phyloP scores from a whole-genome alignment of 2,113 vertebrate species.

The Reinhardtius hippoglossoides region DNA sequence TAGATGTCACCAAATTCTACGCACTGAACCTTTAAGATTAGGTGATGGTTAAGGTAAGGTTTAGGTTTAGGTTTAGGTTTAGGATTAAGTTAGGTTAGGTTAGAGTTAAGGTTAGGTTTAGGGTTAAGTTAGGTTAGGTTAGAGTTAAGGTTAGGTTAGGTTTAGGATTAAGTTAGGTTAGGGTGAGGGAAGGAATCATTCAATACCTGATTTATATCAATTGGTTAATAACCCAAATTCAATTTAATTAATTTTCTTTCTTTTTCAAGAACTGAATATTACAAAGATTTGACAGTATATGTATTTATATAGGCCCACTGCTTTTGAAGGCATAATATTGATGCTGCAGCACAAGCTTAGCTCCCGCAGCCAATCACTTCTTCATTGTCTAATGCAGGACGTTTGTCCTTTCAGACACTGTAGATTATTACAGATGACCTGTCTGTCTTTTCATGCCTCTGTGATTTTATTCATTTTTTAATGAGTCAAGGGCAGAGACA shows the following conservation, averaged over 20 bases:
- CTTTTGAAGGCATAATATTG: not conserved
- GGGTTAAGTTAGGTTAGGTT: no score
- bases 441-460: constrained; percentile 59
- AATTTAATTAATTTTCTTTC: not conserved
- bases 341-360: constrained; percentile 11
- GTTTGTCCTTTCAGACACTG: constrained; percentile 18
- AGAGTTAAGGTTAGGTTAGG: no score
- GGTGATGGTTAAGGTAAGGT: no score
- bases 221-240: not conserved
- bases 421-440: constrained; percentile 61
- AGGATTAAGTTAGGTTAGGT: no score
- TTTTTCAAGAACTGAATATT: not conserved
- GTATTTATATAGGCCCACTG: not conserved
- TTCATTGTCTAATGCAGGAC: constrained; percentile 62
- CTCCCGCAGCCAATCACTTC: constrained; percentile 35
- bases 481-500: constrained; percentile 55
- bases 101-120: no score
- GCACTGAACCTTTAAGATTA: no score
- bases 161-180: no score
- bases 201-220: not conserved
- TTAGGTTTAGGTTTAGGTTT: no score
- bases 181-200: not conserved
- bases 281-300: not conserved
- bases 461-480: constrained; percentile 54
- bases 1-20: no score